Base-by-base conservation (phyloP, 2,113 vertebrate species). In the Peucedramus taeniatus region DNA sequence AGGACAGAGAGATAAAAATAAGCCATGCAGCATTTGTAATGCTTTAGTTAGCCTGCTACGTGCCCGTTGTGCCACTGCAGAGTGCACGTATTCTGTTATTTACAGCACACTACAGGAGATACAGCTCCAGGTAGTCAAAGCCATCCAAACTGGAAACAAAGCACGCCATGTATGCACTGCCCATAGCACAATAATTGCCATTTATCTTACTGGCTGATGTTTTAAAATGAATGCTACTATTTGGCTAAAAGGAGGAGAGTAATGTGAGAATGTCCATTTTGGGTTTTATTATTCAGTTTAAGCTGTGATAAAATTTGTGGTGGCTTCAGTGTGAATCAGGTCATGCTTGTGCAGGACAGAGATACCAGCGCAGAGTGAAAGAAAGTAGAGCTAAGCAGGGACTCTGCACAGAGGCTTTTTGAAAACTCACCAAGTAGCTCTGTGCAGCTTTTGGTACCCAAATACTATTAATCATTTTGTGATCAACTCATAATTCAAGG, bases 1-100 rank as follows among this genome's bases (percentile, higher is more conserved):
- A 86, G 83, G 71, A 77, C 31, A 0, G 56, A 22, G 88, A 69
- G 71, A 92, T 69, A 93, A 96, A 96, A 97, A 94, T 94, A 94
- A 94, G 63, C 50, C 68, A 10, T n/a, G 63, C 51, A 60, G 75
- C 35, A 11, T 68, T 93, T 80, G 76, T 89, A 74, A 47, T 80
- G 85, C 90, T 93, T 91, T 91, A 85, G 66, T 85, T 91, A 92
- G 64, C 51, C 12, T 0, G 1, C 66, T 83, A 6, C 3, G 0
- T 80, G 71, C 85, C 59, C 5, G 1, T 91, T 93, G 28, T 22
- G 30, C 44, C 63, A 5, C 35, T 40, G 60, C 60, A 6, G 30
- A 91, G 57, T 9, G 42, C 24, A 65, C 9, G 0, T 51, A 30
- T 19, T 78, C 75, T 77, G 51, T 63, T 86, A 13, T 83, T 94